Conservation (phyloP, 2,888 invertebrate species). For the Mechanitis mazaeus region DNA sequence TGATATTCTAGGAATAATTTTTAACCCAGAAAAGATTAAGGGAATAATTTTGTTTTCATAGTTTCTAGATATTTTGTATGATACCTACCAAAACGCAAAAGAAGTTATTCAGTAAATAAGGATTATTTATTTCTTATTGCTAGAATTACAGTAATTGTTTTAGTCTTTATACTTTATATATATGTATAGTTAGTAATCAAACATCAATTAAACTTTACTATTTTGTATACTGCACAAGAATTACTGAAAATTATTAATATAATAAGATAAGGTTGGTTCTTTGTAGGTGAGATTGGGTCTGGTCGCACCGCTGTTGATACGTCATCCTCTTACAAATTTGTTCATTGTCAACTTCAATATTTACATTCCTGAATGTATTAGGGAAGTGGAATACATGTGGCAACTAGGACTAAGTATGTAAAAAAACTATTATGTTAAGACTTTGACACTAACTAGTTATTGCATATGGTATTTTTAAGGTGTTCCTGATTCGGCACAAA, state of each 20-base stretch:
- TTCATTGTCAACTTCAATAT: slow-evolving; percentile 85
- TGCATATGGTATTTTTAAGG: slow-evolving; percentile 48
- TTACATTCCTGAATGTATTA: slow-evolving; percentile 82
- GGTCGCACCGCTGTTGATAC: slow-evolving; percentile 82
- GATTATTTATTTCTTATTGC: too few relatives aligned
- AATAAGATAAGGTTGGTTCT: background rate
- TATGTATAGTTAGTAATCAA: too few relatives aligned
- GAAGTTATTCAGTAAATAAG: too few relatives aligned
- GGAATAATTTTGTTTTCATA: too few relatives aligned
- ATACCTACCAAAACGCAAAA: too few relatives aligned
- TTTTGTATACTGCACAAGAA: too few relatives aligned
- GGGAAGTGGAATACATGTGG: slow-evolving; percentile 89
- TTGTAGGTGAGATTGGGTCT: slow-evolving; percentile 79
- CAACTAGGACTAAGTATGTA: slow-evolving; percentile 81
- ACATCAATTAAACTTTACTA: too few relatives aligned
- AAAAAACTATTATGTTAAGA: background rate
- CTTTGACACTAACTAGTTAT: background rate
- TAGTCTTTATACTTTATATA: too few relatives aligned
- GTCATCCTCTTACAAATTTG: slow-evolving; percentile 79
- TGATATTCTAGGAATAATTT: too few relatives aligned
- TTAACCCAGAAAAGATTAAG: too few relatives aligned
- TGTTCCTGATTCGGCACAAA: slow-evolving; percentile 85
- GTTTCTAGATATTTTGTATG: too few relatives aligned
- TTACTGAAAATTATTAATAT: background rate
- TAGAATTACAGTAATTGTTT: too few relatives aligned